phyloP scores from a whole-genome alignment of 1,140 invertebrate genomes.

The Drosophila aff. region DNA sequence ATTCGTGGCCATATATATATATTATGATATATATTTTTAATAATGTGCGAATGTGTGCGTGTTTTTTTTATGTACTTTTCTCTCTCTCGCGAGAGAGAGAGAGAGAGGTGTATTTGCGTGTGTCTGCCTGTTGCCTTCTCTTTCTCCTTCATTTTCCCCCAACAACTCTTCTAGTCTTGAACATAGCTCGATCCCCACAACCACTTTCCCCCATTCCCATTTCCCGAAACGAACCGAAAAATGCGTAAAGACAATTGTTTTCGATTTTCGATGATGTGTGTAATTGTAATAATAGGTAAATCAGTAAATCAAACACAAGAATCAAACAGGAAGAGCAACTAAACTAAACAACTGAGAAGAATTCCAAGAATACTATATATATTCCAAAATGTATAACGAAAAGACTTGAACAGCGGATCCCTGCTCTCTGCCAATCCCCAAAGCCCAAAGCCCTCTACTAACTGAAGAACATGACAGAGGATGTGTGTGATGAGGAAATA shows the following conservation, averaged over 20 bases:
- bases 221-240: constrained; percentile 12
- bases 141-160: constrained; percentile 21
- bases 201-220: background rate
- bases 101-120: background rate
- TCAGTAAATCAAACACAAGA: constrained; percentile 13
- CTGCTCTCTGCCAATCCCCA: constrained; percentile 14
- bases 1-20: constrained; percentile 63
- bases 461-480: constrained; percentile 3
- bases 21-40: constrained; percentile 24
- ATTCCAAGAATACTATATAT: constrained; percentile 19
- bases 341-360: constrained; percentile 16
- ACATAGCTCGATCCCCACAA: constrained; percentile 16
- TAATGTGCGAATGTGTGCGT: constrained; percentile 15
- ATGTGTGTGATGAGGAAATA: constrained; percentile 3
- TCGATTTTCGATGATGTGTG: constrained; percentile 15
- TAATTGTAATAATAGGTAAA: constrained; percentile 15
- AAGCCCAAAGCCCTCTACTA: constrained; percentile 4
- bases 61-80: constrained; percentile 22
- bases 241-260: constrained; percentile 50
- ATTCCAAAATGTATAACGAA: constrained; percentile 79
- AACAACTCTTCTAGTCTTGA: constrained; percentile 60
- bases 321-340: constrained; percentile 39
- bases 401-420: constrained; percentile 63
- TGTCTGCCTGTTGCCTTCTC: constrained; percentile 27
- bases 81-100: constrained; percentile 23